A percentile compares a stretch with the other conserved stretches of the same genome.
phyloP scores from a whole-genome alignment of 2,888 invertebrate species.

The Athrips mouffetella region DNA sequence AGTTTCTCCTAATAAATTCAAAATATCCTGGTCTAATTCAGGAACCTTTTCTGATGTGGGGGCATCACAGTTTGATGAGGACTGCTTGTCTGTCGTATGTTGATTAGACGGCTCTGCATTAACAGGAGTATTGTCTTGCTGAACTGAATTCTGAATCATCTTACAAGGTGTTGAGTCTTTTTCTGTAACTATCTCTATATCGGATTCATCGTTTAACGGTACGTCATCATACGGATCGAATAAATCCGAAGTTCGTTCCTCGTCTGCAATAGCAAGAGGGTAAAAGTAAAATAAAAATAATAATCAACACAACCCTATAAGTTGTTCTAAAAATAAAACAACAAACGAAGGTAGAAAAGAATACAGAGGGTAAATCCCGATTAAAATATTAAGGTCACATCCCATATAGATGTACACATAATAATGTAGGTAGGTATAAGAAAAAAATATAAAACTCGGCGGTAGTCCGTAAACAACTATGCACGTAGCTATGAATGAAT shows the following conservation, averaged over 20 bases:
- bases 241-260: neutral
- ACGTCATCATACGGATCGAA: too few species aligned
- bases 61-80: too few species aligned
- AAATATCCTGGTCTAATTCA: neutral
- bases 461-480: neutral
- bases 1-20: neutral
- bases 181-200: neutral
- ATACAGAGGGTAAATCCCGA: too few species aligned
- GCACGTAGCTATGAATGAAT: neutral
- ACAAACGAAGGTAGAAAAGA: too few species aligned
- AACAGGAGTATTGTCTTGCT: too few species aligned
- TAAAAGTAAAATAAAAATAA: neutral
- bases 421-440: too few species aligned
- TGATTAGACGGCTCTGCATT: too few species aligned
- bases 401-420: neutral
- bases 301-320: neutral
- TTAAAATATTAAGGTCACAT: neutral
- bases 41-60: neutral
- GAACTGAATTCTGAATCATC: too few species aligned
- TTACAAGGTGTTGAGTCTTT: neutral
- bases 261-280: neutral
- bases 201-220: neutral
- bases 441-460: neutral
- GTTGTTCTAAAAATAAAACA: too few species aligned
- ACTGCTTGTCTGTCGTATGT: too few species aligned